A percentile compares a stretch with the other conserved stretches of the same genome.
Conservation (phyloP, 2,888 invertebrate genomes). For the Lampropteryx suffumata region DNA sequence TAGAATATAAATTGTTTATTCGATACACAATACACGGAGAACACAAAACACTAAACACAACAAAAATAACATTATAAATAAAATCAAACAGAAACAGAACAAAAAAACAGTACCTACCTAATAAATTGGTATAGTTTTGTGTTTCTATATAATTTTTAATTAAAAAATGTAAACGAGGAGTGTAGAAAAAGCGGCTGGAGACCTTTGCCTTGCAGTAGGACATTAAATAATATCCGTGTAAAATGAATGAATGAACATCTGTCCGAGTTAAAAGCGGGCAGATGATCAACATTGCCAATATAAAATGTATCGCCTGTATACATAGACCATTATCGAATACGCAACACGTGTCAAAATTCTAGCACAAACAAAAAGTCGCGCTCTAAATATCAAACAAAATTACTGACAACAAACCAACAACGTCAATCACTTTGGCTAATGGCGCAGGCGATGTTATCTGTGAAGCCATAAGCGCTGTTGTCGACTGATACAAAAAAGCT, state of each 20-base stretch:
- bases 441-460: constrained; percentile 74
- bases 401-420: constrained; percentile 77
- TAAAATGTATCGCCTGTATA: constrained; percentile 23
- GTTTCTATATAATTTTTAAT: too few relatives aligned
- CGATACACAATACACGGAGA: too few relatives aligned
- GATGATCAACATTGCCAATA: constrained; percentile 10
- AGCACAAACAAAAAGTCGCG: constrained; percentile 51
- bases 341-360: constrained; percentile 58
- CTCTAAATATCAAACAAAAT: constrained; percentile 79
- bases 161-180: too few relatives aligned
- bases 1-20: too few relatives aligned
- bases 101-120: too few relatives aligned
- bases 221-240: too few relatives aligned
- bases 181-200: too few relatives aligned
- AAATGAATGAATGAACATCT: not conserved
- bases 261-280: not conserved
- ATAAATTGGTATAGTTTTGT: too few relatives aligned
- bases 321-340: constrained; percentile 42
- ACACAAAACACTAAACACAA: too few relatives aligned
- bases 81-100: too few relatives aligned
- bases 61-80: too few relatives aligned
- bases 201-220: too few relatives aligned
- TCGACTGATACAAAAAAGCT: constrained; percentile 61
- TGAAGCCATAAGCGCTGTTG: constrained; percentile 69
- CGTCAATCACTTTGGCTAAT: constrained; percentile 81